These are phyloP conservation scores for Hirtodrosophila duncani DNA, from an alignment of 2,888 invertebrate genomes.

Conservation along the genomic window DNA sequence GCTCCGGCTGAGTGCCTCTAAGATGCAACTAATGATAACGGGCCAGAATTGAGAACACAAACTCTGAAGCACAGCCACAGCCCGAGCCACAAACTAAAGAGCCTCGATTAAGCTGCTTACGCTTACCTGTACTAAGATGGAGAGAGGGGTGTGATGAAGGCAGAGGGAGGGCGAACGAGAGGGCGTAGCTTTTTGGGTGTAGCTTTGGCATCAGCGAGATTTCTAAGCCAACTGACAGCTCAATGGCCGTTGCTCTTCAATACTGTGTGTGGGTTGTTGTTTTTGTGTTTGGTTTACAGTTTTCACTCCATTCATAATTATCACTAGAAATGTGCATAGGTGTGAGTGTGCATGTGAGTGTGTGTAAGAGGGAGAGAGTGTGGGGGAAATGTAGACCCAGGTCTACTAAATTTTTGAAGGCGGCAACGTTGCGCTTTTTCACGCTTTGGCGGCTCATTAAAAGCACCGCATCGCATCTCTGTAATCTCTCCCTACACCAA, in stretches of 20 bases:
- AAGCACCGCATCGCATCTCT: slow-evolving; percentile 34
- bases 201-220: slow-evolving; percentile 61
- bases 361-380: background rate
- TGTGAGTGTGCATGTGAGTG: background rate
- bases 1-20: slow-evolving; percentile 70
- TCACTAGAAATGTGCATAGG: slow-evolving; percentile 31
- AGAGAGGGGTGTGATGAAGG: no score
- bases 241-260: slow-evolving; percentile 49
- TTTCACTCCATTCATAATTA: slow-evolving; percentile 67
- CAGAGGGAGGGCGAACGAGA: slow-evolving; percentile 11
- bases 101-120: slow-evolving; percentile 69
- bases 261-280: slow-evolving; percentile 58
- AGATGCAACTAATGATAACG: slow-evolving; percentile 73
- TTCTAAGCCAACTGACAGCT: slow-evolving; percentile 52
- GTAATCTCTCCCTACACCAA: slow-evolving; percentile 18
- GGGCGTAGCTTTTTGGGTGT: slow-evolving; percentile 69
- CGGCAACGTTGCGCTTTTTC: slow-evolving; percentile 63
- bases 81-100: slow-evolving; percentile 25
- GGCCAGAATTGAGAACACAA: slow-evolving; percentile 11
- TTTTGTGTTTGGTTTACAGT: slow-evolving; percentile 66
- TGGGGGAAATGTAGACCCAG: background rate
- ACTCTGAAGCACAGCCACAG: slow-evolving; percentile 20
- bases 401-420: no score
- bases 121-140: no score
- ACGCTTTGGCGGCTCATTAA: slow-evolving; percentile 70